Evolutionary conservation across 2,113 vertebrate genomes (phyloP).

Genomic region (Pituophis catenifer): DNA sequence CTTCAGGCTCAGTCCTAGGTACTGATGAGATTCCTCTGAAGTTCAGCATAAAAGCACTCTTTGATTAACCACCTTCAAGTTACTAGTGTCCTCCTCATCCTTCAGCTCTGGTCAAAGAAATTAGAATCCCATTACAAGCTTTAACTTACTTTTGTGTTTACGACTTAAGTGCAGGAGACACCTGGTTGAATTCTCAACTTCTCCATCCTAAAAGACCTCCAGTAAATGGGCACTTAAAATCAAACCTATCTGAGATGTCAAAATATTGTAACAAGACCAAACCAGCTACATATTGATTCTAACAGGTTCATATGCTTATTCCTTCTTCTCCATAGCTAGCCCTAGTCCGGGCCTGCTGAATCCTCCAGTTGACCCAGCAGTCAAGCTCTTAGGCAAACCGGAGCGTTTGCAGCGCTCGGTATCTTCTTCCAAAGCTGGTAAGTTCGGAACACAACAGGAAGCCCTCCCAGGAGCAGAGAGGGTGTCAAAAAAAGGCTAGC

Average conservation of each 20-base stretch:
- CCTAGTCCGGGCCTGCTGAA: constrained; percentile 73
- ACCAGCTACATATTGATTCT: neutral
- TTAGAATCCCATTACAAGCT: neutral
- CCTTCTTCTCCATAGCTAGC: constrained; percentile 46
- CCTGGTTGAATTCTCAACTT: too few relatives aligned
- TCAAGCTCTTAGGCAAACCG: constrained; percentile 71
- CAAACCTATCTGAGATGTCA: neutral
- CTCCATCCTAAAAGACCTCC: neutral
- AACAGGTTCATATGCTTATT: neutral
- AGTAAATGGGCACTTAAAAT: neutral
- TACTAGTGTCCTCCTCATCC: neutral
- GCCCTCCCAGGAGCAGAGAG: neutral
- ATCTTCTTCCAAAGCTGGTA: constrained; percentile 78
- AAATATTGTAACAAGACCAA: neutral
- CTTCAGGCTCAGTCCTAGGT: neutral
- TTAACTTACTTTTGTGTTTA: neutral
- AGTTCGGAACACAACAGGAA: neutral
- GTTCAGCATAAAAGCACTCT: neutral
- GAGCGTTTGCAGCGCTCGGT: constrained; percentile 80
- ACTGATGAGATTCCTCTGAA: neutral
- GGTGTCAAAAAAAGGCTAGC: neutral
- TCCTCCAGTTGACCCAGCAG: constrained; percentile 77
- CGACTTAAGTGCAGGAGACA: too few relatives aligned
- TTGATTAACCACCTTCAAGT: neutral
- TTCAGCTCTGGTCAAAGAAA: neutral